Conservation (phyloP, 2,113 vertebrate genomes). For the Neogobius melanostomus region DNA sequence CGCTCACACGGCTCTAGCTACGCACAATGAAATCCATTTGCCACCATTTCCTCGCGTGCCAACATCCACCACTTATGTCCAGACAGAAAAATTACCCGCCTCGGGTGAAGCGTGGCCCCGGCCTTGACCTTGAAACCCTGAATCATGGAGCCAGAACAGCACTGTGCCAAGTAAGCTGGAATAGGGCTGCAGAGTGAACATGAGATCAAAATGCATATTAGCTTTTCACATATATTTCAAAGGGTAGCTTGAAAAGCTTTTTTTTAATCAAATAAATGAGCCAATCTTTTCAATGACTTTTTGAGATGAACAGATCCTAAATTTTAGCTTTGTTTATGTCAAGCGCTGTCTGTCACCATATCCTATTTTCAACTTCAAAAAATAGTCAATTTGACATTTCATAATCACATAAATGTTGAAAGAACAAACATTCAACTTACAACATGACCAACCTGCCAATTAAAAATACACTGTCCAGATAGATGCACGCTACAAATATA, state of each 20-base stretch:
- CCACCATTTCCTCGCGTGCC: slow-evolving; percentile 28
- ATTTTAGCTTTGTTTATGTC: too few relatives aligned
- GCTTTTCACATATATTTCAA: too few relatives aligned
- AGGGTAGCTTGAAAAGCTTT: too few relatives aligned
- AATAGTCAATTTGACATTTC: too few relatives aligned
- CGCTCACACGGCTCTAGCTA: slow-evolving; percentile 27
- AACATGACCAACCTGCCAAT: neutral
- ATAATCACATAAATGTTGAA: neutral
- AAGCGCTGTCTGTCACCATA: too few relatives aligned
- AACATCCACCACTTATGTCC: slow-evolving; percentile 19
- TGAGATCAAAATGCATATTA: neutral
- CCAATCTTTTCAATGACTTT: too few relatives aligned
- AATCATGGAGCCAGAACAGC: slow-evolving; percentile 3
- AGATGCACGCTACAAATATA: slow-evolving; percentile 4
- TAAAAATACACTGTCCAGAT: neutral
- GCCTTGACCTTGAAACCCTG: slow-evolving; percentile 47
- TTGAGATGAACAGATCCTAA: too few relatives aligned
- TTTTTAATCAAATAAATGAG: too few relatives aligned
- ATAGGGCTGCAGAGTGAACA: neutral
- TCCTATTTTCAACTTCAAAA: too few relatives aligned
- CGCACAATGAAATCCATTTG: slow-evolving; percentile 11
- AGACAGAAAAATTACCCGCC: slow-evolving; percentile 32
- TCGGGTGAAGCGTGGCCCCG: slow-evolving; percentile 18
- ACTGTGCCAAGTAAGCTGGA: neutral
- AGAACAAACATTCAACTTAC: slow-evolving; percentile 5